phyloP scores from a whole-genome alignment of 2,113 vertebrate species.

The Dinomys branickii region DNA sequence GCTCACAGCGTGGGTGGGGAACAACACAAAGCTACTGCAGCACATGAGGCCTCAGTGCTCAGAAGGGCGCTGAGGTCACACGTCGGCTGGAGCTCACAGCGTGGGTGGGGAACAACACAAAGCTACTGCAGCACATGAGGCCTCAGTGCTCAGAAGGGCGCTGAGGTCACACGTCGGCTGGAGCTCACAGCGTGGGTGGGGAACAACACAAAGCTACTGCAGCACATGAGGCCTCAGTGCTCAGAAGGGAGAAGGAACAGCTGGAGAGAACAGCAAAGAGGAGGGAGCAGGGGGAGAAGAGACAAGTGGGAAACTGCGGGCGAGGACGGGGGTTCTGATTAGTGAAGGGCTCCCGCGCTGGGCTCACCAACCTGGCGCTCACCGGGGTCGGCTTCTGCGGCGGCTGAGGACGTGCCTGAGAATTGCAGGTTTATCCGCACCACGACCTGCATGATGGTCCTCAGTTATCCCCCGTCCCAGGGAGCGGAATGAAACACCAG shows the following conservation, averaged over 20 bases:
- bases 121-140: not conserved
- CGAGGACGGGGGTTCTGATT: not conserved
- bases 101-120: not conserved
- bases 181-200: not conserved
- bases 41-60: no score
- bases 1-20: not conserved
- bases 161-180: not conserved
- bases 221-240: not conserved
- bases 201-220: not conserved
- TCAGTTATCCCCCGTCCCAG: not conserved
- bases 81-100: not conserved
- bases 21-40: not conserved
- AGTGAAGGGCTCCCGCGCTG: not conserved
- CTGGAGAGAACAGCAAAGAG: not conserved
- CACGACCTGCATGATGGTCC: not conserved
- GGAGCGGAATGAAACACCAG: not conserved
- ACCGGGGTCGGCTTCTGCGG: not conserved
- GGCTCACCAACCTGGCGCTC: not conserved
- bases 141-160: no score
- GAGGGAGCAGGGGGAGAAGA: not conserved
- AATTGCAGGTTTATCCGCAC: not conserved
- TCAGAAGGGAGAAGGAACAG: not conserved
- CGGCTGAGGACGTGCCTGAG: not conserved
- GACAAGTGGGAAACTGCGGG: not conserved
- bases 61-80: not conserved